Evolutionary conservation across 1,140 invertebrate genomes (phyloP).

Genomic region (Psix sp.): DNA sequence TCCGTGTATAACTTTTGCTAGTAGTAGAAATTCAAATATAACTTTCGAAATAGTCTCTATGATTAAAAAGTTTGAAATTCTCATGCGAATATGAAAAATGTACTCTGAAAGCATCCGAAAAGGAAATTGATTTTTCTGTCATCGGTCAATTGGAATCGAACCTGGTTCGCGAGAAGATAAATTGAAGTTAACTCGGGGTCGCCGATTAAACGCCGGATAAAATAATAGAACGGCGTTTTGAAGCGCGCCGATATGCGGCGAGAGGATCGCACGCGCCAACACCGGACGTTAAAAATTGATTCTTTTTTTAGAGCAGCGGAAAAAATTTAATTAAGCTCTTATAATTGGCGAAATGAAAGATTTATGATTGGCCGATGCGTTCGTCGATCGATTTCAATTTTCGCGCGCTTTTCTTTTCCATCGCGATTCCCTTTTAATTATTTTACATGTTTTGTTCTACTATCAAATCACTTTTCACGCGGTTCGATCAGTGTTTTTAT

Average conservation of each 20-base stretch:
- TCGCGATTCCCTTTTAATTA: conserved; percentile 5
- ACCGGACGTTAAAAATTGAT: conserved; percentile 33
- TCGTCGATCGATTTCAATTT: conserved; percentile 12
- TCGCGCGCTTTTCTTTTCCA: neutral
- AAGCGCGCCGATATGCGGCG: conserved; percentile 10
- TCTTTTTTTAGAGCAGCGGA: conserved; percentile 15
- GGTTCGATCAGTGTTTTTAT: conserved; percentile 21
- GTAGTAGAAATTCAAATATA: too few species aligned
- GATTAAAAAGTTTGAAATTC: too few species aligned
- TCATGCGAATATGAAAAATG: too few species aligned
- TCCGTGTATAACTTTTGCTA: too few species aligned
- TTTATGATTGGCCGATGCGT: conserved; percentile 27
- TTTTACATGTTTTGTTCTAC: neutral
- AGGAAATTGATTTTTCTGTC: conserved; percentile 16
- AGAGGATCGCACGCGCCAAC: neutral
- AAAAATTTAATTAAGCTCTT: conserved; percentile 44
- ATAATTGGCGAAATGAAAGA: conserved; percentile 45
- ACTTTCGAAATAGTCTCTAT: too few species aligned
- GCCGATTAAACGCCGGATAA: conserved; percentile 41
- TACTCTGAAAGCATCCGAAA: conserved; percentile 6
- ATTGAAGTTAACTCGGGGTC: conserved; percentile 27
- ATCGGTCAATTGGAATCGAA: conserved; percentile 43
- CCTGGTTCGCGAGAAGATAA: conserved; percentile 20
- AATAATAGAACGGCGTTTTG: conserved; percentile 38
- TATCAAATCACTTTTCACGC: conserved; percentile 14